These are phyloP conservation scores for Oscheius myriophilus DNA, from an alignment of 2,888 invertebrate species.

Conservation along the genomic window DNA sequence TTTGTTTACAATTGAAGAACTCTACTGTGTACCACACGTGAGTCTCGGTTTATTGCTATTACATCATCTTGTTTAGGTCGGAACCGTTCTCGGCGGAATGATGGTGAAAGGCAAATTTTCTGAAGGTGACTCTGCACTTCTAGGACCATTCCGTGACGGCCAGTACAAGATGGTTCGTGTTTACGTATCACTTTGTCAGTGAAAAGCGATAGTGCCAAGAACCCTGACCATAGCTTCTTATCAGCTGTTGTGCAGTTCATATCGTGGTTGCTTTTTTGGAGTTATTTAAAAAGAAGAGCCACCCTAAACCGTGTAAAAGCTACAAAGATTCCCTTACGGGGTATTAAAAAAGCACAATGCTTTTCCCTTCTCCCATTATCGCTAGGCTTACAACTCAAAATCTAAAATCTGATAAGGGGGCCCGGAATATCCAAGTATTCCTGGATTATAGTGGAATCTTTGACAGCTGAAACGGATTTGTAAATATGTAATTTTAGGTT, in stretches of 20 bases:
- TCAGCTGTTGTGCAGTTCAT: not conserved
- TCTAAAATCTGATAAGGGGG: no score
- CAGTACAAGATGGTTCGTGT: constrained; percentile 36
- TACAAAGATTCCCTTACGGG: no score
- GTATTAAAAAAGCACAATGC: no score
- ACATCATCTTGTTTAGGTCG: constrained; percentile 45
- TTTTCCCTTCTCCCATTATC: no score
- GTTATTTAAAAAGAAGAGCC: no score
- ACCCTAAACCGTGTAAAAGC: no score
- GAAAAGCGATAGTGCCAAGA: no score
- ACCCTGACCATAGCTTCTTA: no score
- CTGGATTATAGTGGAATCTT: no score
- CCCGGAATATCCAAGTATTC: no score
- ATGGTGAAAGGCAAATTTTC: constrained; percentile 85
- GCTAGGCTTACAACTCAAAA: no score
- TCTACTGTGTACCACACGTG: constrained; percentile 74
- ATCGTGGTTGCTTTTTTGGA: not conserved
- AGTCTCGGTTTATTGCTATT: constrained; percentile 72
- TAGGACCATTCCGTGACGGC: constrained; percentile 73
- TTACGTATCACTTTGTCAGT: not conserved
- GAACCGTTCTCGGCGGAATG: constrained; percentile 67
- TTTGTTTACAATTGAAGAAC: constrained; percentile 90
- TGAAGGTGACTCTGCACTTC: constrained; percentile 78
- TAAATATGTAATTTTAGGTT: constrained; percentile 74
- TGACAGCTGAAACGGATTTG: no score